Percentiles rank a stretch among this genome's conserved stretches.
Evolutionary conservation across 2,888 invertebrate genomes (phyloP).

Genomic region (Coremacera marginata): DNA sequence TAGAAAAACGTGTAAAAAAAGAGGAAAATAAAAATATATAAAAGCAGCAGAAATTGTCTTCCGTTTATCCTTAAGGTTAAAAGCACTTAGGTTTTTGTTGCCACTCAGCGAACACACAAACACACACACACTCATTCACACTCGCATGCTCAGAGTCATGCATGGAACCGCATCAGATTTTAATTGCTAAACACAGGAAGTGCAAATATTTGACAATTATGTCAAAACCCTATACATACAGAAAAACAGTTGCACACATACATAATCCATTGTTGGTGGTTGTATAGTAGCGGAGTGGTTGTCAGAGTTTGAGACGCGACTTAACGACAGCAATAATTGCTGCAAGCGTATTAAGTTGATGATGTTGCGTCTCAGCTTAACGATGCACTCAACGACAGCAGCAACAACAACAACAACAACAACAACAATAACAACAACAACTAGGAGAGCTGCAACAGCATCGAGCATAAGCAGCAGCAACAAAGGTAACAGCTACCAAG

Average conservation of each 20-base stretch:
- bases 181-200: conserved; percentile 59
- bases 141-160: not conserved
- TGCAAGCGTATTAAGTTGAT: conserved; percentile 19
- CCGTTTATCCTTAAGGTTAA: conserved; percentile 23
- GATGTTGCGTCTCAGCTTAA: conserved; percentile 17
- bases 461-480: not conserved
- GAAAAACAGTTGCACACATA: not conserved
- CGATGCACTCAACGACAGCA: conserved; percentile 13
- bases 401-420: not conserved
- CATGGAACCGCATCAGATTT: conserved; percentile 39
- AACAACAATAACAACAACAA: not conserved
- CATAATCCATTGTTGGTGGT: not conserved
- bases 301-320: conserved; percentile 9
- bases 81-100: not conserved
- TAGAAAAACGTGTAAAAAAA: not conserved
- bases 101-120: not conserved
- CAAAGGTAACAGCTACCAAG: not conserved
- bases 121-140: not conserved
- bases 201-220: conserved; percentile 61
- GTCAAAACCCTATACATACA: conserved; percentile 40
- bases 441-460: not conserved
- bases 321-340: conserved; percentile 31
- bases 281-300: not conserved
- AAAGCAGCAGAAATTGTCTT: not conserved
- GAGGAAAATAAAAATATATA: no score